phyloP scores from a whole-genome alignment of 2,113 vertebrate genomes.

The Erythrocebus patas region DNA sequence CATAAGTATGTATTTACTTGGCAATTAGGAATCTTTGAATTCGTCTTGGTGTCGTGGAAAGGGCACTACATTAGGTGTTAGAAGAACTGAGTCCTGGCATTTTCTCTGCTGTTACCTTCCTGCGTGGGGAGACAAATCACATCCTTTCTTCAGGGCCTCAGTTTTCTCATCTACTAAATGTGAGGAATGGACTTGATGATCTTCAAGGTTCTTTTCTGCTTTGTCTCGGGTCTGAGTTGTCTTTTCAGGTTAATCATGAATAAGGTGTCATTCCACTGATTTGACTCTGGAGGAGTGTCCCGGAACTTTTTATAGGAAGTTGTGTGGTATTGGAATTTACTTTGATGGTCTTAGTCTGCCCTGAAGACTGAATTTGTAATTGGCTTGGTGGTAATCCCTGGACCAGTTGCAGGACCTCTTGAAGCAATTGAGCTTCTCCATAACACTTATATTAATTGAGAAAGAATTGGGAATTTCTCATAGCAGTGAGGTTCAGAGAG shows the following conservation, averaged over 20 bases:
- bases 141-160: background rate
- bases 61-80: background rate
- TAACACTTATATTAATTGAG: background rate
- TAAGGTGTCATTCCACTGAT: background rate
- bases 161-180: constrained; percentile 26
- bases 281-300: background rate
- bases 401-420: background rate
- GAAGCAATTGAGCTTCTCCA: background rate
- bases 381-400: background rate
- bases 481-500: background rate
- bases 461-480: background rate
- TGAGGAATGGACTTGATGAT: background rate
- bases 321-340: background rate
- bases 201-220: background rate
- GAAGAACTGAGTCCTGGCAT: background rate
- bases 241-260: background rate
- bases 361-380: background rate
- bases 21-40: background rate
- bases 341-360: background rate
- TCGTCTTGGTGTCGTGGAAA: background rate
- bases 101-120: background rate
- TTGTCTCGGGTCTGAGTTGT: background rate
- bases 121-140: background rate
- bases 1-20: background rate
- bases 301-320: background rate